These are phyloP conservation scores for Oceanodroma tethys DNA, from an alignment of 2,113 vertebrate species.

Conservation along the genomic window DNA sequence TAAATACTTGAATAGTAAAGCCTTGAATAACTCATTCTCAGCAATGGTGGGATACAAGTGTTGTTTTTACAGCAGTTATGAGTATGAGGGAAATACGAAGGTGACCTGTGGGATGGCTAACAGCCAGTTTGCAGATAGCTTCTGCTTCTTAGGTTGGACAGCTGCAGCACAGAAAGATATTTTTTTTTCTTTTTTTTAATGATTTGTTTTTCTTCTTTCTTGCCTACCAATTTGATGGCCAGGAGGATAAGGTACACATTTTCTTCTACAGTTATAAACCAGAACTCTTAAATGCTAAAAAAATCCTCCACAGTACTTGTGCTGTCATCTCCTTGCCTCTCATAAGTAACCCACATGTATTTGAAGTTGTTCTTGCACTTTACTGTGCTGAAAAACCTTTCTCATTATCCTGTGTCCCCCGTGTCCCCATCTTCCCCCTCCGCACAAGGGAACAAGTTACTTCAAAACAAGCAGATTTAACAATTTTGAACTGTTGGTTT, in stretches of 20 bases:
- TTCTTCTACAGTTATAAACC: background rate
- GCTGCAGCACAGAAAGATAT: background rate
- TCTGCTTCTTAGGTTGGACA: slow-evolving; percentile 5
- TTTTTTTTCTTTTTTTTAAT: background rate
- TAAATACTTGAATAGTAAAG: background rate
- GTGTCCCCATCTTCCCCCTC: background rate
- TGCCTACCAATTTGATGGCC: slow-evolving; percentile 75
- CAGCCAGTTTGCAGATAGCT: background rate
- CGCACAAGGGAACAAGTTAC: background rate
- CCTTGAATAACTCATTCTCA: background rate
- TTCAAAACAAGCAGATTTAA: background rate
- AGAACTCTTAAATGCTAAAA: background rate
- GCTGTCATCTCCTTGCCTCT: background rate
- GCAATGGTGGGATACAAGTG: background rate
- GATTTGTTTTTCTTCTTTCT: slow-evolving; percentile 70
- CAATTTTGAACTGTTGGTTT: background rate
- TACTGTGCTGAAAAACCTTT: background rate
- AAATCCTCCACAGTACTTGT: background rate
- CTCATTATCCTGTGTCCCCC: background rate
- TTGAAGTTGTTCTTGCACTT: background rate
- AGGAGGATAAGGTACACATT: slow-evolving; percentile 95
- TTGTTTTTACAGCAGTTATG: background rate
- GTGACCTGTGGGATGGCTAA: background rate
- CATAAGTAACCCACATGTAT: background rate
- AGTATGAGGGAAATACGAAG: background rate